Percentiles rank a stretch among this genome's conserved stretches.
Evolutionary conservation across 2,888 invertebrate genomes (phyloP).

Genomic region (Amiota communis): DNA sequence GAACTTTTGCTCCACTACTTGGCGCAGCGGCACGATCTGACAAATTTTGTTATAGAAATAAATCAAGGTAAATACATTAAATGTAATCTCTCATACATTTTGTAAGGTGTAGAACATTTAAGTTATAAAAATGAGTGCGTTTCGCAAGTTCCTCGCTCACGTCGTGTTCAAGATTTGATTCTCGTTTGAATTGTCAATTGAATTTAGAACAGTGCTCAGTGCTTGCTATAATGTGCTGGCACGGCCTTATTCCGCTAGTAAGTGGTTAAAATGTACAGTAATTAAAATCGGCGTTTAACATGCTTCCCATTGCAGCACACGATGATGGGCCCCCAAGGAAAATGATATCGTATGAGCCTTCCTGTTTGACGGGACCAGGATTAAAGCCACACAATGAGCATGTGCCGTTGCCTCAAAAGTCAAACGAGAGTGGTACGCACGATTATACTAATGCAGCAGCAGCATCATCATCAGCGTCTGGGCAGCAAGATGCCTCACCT

Average conservation of each 20-base stretch:
- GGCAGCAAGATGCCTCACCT: constrained; percentile 46
- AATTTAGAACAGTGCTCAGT: constrained; percentile 7
- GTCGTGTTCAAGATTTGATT: not conserved
- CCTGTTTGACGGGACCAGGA: constrained; percentile 52
- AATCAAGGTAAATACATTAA: constrained; percentile 63
- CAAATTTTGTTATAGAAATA: constrained; percentile 71
- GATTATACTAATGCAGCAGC: constrained; percentile 45
- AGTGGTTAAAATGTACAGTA: constrained; percentile 62
- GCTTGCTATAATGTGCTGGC: constrained; percentile 17
- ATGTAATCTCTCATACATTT: too few species aligned
- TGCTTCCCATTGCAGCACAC: constrained; percentile 66
- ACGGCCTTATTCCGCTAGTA: constrained; percentile 57
- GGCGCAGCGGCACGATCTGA: constrained; percentile 69
- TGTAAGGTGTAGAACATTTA: too few species aligned
- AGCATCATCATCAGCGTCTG: constrained; percentile 23
- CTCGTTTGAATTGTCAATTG: constrained; percentile 1
- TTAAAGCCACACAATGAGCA: constrained; percentile 52
- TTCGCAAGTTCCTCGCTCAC: constrained; percentile 5
- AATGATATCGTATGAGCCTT: constrained; percentile 61
- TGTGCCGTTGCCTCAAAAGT: constrained; percentile 60
- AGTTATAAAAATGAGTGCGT: not conserved
- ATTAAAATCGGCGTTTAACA: constrained; percentile 69
- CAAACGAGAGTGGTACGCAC: constrained; percentile 54
- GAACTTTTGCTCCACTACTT: constrained; percentile 68
- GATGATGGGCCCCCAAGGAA: constrained; percentile 61